Evolutionary conservation across 2,113 vertebrate species (phyloP).

Genomic region (Natator depressus): DNA sequence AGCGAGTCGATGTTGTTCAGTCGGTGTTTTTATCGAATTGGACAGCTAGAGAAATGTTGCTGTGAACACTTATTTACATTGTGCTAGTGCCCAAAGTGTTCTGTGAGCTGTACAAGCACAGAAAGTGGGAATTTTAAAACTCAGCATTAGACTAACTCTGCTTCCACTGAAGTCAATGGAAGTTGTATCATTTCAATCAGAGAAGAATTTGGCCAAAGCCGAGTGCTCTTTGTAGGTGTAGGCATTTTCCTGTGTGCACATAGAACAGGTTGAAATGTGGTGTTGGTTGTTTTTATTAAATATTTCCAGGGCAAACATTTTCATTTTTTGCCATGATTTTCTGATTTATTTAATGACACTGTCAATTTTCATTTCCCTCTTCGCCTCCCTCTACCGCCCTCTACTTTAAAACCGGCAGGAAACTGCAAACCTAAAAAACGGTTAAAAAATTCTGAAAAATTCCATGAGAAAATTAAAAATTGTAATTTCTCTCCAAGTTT

Average conservation of each 20-base stretch:
- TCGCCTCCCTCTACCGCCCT: not conserved
- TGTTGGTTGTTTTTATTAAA: not conserved
- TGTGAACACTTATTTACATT: not conserved
- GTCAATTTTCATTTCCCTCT: not conserved
- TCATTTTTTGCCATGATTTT: not conserved
- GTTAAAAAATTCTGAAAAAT: not conserved
- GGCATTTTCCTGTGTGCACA: not conserved
- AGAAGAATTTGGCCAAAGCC: not conserved
- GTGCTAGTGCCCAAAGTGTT: not conserved
- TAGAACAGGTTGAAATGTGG: not conserved
- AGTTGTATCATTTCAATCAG: not conserved
- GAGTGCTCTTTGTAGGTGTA: not conserved
- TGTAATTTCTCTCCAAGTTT: not conserved
- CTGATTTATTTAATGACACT: not conserved
- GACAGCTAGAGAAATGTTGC: not conserved
- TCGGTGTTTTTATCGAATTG: not conserved
- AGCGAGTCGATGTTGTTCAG: not conserved
- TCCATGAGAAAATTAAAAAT: not conserved
- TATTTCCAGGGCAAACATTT: not conserved
- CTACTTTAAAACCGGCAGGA: not conserved
- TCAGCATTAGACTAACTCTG: not conserved
- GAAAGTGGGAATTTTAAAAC: not conserved
- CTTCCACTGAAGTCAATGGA: not conserved
- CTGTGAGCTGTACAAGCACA: not conserved
- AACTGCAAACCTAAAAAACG: not conserved